Evolutionary conservation across 2,888 invertebrate species (phyloP).

Genomic region (Ellobium chinense): DNA sequence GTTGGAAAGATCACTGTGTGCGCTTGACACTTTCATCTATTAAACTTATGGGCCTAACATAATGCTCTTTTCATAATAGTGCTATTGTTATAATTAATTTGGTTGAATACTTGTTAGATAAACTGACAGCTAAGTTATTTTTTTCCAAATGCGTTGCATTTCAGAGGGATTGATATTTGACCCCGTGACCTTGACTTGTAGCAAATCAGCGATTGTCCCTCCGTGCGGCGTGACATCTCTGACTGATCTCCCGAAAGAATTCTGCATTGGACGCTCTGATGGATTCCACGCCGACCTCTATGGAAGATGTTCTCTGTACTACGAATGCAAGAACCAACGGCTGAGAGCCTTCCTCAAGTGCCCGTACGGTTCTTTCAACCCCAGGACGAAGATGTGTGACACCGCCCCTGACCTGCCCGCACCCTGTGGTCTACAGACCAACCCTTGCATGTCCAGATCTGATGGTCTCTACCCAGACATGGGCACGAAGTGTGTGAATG

Average conservation of each 20-base stretch:
- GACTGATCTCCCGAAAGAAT: not conserved
- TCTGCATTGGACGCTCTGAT: constrained; percentile 42
- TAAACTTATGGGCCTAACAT: too few species aligned
- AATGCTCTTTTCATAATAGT: too few species aligned
- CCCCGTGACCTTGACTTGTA: constrained; percentile 56
- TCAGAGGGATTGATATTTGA: constrained; percentile 54
- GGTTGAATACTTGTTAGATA: too few species aligned
- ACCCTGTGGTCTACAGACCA: constrained; percentile 46
- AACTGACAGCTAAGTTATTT: too few species aligned
- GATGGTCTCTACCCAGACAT: constrained; percentile 48
- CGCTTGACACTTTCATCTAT: too few species aligned
- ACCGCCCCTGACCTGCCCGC: constrained; percentile 28
- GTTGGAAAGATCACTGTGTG: too few species aligned
- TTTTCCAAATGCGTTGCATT: too few species aligned
- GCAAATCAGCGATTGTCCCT: constrained; percentile 28
- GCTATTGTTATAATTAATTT: too few species aligned
- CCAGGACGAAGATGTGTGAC: constrained; percentile 52
- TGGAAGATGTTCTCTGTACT: constrained; percentile 49
- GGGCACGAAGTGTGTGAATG: constrained; percentile 39
- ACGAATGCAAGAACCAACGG: constrained; percentile 37
- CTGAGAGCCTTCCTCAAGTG: constrained; percentile 52
- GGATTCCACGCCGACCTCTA: constrained; percentile 50
- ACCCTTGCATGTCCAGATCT: constrained; percentile 32
- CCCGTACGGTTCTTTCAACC: constrained; percentile 58
- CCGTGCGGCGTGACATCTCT: constrained; percentile 35